Conservation (phyloP, 2,797 vertebrate species). For the Spinus pinus region DNA sequence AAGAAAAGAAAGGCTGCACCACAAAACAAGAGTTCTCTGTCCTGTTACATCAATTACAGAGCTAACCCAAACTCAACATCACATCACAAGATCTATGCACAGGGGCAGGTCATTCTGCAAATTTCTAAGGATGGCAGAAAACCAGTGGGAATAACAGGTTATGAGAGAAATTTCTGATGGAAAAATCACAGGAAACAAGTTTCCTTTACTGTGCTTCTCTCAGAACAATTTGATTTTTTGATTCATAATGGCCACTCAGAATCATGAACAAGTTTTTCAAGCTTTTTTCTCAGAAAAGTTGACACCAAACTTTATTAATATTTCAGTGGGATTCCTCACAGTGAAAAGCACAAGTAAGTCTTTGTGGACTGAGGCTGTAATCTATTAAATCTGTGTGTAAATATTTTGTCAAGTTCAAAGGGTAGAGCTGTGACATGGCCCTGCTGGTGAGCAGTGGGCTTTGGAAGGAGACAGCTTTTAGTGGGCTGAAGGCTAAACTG, state of each 20-base stretch:
- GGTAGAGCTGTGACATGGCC: neutral
- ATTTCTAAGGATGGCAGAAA: neutral
- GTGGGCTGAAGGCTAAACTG: neutral
- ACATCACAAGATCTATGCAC: neutral
- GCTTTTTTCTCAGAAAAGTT: neutral
- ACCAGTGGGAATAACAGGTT: neutral
- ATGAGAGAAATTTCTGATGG: neutral
- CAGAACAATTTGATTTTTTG: neutral
- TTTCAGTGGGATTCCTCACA: neutral
- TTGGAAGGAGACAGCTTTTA: neutral
- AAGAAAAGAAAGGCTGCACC: neutral
- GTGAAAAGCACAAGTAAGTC: neutral
- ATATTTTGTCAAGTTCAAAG: neutral
- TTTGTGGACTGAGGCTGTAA: neutral
- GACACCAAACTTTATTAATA: neutral
- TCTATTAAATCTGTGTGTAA: neutral
- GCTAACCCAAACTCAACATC: neutral
- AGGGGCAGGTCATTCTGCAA: neutral
- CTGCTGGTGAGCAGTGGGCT: fast-evolving
- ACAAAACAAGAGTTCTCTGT: neutral
- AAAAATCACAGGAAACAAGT: neutral
- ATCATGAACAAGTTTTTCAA: neutral
- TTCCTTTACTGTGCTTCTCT: neutral
- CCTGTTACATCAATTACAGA: neutral
- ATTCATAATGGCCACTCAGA: neutral